Evolutionary conservation across 1,140 invertebrate species (phyloP).

Genomic region (Drosophila auraria): DNA sequence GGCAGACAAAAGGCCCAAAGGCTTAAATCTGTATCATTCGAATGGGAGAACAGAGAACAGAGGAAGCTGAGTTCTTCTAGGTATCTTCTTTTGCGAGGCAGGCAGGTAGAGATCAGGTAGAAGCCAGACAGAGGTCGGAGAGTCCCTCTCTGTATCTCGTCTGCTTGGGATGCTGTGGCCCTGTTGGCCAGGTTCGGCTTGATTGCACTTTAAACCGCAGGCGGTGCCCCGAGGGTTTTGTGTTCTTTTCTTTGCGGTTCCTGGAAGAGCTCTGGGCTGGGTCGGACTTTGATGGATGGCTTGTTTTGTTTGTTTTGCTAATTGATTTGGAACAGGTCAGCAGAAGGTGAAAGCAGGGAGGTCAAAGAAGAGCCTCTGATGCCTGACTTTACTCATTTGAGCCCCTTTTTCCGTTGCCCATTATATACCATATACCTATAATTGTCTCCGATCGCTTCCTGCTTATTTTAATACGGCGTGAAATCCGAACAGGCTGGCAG

Average conservation of each 20-base stretch:
- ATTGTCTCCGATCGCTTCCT: constrained; percentile 30
- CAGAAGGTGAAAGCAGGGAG: constrained; percentile 41
- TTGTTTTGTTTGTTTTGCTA: constrained; percentile 67
- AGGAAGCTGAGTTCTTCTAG: neutral
- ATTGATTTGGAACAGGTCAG: constrained; percentile 76
- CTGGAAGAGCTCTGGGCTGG: constrained; percentile 48
- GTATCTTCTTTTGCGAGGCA: neutral
- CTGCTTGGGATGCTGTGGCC: constrained; percentile 50
- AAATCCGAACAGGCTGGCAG: constrained; percentile 58
- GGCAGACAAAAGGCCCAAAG: constrained; percentile 54
- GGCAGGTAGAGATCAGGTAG: constrained; percentile 11
- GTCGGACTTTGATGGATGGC: constrained; percentile 32
- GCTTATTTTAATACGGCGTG: constrained; percentile 73
- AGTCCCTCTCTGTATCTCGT: constrained; percentile 26
- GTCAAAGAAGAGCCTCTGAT: neutral
- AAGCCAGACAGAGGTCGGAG: neutral
- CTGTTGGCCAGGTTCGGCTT: constrained; percentile 56
- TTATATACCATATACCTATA: constrained; percentile 23
- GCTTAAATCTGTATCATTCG: constrained; percentile 74
- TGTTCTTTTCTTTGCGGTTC: constrained; percentile 2
- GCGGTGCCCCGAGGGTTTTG: constrained; percentile 29
- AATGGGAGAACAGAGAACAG: constrained; percentile 65
- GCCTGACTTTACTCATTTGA: constrained; percentile 27
- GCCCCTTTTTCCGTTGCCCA: constrained; percentile 15
- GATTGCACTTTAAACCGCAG: constrained; percentile 70